Evolutionary conservation across 2,113 vertebrate species (phyloP), one percentile per base, ranked within the genome.

Genomic region (Entosphenus tridentatus): DNA sequence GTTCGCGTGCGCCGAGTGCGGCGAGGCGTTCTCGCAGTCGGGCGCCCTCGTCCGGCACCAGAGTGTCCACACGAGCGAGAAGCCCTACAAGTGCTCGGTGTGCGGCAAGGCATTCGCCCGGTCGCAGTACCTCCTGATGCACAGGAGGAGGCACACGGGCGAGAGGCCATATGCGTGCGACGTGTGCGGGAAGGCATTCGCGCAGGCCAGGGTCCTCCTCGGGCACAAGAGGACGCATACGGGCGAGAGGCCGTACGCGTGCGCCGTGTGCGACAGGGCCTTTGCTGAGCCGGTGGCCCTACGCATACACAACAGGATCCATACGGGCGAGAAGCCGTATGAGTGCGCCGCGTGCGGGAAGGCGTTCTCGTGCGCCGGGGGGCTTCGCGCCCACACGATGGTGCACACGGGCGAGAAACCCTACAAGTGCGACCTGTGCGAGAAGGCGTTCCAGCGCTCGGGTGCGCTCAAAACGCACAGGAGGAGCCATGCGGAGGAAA

Each of bases 11-110:
- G n/a, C 62, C 21, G 10, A 16, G 10, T 65, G 62, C 21, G 62
- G 21, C n/a, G 21, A 65, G 62, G 62, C 8, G n/a, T 65, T 65
- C 21, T n/a, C n/a, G 21, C 62, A 65, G 62, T 65, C 62, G 62
- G n/a, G 62, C 21, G 21, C n/a, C 62, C 62, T 65, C n/a, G 62
- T 16, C n/a, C n/a, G n/a, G n/a, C 62, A 65, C 62, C n/a, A 16
- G 62, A 65, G 62, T 9, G 21, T 65, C 8, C 62, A 65, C 21
- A 65, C 62, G n/a, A 21, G 62, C 21, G 62, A 65, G 21, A n/a
- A 16, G n/a, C 62, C 62, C n/a, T 65, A 65, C 21, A 65, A 65
- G 21, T 65, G 62, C 62, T 65, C 62, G n/a, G 62, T 65, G n/a
- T 65, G 62, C 21, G 62, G 62, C 39, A 65, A 65, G 10, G 62